Conservation (phyloP, 2,888 invertebrate species). For the Cremastinae sp. region DNA sequence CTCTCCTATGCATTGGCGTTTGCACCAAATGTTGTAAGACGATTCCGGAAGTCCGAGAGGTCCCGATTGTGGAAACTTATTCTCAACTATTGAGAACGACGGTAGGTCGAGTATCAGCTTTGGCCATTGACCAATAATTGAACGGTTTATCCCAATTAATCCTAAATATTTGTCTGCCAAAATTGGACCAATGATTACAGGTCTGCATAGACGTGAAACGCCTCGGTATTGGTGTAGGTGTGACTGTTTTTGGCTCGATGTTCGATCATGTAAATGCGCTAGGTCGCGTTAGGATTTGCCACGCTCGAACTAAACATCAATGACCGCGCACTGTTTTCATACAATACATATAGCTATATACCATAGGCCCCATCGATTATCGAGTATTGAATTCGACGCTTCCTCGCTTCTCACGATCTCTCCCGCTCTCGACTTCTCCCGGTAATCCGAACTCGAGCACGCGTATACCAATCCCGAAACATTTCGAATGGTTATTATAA, state of each 20-base stretch:
- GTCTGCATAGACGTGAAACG: slow-evolving; percentile 47
- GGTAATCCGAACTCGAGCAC: neutral
- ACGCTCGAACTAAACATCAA: neutral
- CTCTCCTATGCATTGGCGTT: no score
- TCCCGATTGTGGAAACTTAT: neutral
- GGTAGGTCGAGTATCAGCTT: slow-evolving; percentile 14
- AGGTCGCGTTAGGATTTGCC: neutral
- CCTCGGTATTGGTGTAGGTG: neutral
- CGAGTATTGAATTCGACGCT: neutral
- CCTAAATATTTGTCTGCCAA: slow-evolving; percentile 69
- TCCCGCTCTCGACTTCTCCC: neutral
- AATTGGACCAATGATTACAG: slow-evolving; percentile 71
- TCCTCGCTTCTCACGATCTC: neutral
- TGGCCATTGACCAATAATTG: slow-evolving; percentile 65
- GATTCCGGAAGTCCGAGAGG: neutral
- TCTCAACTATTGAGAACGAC: neutral
- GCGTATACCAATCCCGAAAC: no score
- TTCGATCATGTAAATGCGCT: slow-evolving; percentile 19
- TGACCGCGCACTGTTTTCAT: slow-evolving; percentile 9
- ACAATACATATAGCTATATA: slow-evolving; percentile 3
- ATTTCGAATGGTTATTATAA: no score
- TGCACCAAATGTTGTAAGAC: neutral
- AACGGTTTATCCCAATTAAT: slow-evolving; percentile 74
- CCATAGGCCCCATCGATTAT: neutral
- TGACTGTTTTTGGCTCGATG: slow-evolving; percentile 3